Percentiles rank a stretch among this genome's conserved stretches.
phyloP scores from a whole-genome alignment of 2,797 vertebrate genomes.

The Phoebastria nigripes region DNA sequence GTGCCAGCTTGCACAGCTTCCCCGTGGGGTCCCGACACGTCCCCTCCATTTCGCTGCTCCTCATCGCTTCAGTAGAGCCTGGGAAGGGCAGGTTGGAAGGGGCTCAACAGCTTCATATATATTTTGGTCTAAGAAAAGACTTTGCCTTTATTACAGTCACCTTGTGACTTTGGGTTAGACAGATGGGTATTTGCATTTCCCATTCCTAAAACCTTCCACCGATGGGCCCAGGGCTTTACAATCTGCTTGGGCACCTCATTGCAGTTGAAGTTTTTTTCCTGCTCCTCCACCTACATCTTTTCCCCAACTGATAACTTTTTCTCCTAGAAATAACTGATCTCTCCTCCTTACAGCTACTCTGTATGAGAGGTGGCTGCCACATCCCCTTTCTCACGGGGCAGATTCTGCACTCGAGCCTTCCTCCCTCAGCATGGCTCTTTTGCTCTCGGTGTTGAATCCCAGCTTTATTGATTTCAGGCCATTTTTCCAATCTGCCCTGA shows the following conservation, averaged over 20 bases:
- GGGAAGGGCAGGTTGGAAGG: not conserved
- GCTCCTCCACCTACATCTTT: not conserved
- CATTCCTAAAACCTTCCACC: not conserved
- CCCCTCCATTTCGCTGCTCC: accelerated
- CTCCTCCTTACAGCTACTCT: not conserved
- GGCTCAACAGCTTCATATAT: not conserved
- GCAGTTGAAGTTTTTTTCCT: not conserved
- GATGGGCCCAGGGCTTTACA: not conserved
- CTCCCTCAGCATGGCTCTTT: accelerated
- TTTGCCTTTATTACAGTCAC: not conserved
- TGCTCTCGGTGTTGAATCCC: not conserved
- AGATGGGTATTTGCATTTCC: not conserved
- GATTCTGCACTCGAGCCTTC: not conserved
- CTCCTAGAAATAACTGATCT: not conserved
- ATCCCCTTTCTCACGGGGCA: not conserved
- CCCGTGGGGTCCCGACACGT: accelerated
- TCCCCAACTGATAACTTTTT: not conserved
- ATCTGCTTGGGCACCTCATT: accelerated
- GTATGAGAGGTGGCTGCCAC: not conserved
- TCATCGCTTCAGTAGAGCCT: not conserved
- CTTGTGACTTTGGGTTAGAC: not conserved
- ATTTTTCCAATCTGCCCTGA: not conserved
- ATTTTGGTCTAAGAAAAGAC: not conserved
- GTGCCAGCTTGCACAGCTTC: not conserved
- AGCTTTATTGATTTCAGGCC: not conserved